A percentile compares a stretch with the other conserved stretches of the same genome.
Evolutionary conservation across 2,797 vertebrate species (phyloP).

Genomic region (Enteromius viviparus): DNA sequence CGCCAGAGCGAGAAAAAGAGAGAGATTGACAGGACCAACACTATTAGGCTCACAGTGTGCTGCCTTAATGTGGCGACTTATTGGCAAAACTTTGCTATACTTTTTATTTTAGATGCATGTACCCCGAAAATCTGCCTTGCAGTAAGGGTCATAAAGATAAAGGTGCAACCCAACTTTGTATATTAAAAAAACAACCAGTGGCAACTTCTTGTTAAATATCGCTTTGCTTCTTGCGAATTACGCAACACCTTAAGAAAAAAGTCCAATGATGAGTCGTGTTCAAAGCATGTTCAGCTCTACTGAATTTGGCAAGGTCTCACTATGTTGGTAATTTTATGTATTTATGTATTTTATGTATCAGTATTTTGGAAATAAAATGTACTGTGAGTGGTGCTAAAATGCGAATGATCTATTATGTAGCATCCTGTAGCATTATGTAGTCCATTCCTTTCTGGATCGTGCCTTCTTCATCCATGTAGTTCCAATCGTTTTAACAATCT

Average conservation of each 20-base stretch:
- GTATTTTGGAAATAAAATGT: background rate
- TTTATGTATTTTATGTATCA: too few species aligned
- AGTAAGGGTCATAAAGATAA: background rate
- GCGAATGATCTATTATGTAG: too few species aligned
- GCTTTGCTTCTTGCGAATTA: background rate
- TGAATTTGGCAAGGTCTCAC: background rate
- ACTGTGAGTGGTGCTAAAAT: background rate
- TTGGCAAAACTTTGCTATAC: background rate
- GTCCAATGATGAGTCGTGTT: background rate
- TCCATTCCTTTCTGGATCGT: too few species aligned
- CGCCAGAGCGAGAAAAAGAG: constrained; percentile 17
- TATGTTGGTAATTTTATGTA: too few species aligned
- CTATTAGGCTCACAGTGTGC: constrained; percentile 21
- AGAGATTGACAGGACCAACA: constrained; percentile 42
- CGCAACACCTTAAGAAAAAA: background rate
- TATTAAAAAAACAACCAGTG: background rate
- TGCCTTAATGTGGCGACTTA: constrained; percentile 8
- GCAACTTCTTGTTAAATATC: background rate
- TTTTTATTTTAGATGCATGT: background rate
- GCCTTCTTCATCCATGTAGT: too few species aligned
- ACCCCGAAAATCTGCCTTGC: background rate
- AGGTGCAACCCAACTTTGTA: background rate
- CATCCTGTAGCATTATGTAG: too few species aligned
- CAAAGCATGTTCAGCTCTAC: background rate
- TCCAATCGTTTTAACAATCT: too few species aligned